Percentiles rank a stretch among this genome's conserved stretches.
Conservation (phyloP, 2,888 invertebrate species). For the Chloroclystis v-ata region DNA sequence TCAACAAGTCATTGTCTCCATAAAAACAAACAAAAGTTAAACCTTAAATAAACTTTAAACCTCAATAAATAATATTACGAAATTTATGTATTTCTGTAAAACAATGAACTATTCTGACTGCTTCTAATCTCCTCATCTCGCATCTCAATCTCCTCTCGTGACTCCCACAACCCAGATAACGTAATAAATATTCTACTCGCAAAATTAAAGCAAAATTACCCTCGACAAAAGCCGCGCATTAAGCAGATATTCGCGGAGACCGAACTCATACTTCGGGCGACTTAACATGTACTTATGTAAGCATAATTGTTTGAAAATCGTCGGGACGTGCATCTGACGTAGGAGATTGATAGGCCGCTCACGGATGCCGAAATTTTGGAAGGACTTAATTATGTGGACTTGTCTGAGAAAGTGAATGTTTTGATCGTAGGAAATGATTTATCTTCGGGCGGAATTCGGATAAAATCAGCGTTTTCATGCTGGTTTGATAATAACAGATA, state of each 20-base stretch:
- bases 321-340: conserved; percentile 62
- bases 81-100: too few species aligned
- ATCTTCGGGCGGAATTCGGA: too few species aligned
- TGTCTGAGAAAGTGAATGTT: background rate
- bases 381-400: conserved; percentile 13
- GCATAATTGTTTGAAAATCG: conserved; percentile 68
- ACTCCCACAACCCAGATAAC: background rate
- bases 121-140: too few species aligned
- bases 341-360: conserved; percentile 60
- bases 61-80: too few species aligned
- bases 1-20: too few species aligned
- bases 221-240: conserved; percentile 23
- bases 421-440: too few species aligned
- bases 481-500: too few species aligned
- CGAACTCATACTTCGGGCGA: conserved; percentile 36
- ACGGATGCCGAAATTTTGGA: conserved; percentile 39
- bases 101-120: too few species aligned
- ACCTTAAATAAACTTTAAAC: too few species aligned
- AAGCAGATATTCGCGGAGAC: conserved; percentile 24
- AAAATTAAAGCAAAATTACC: conserved; percentile 20
- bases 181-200: conserved; percentile 15
- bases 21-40: too few species aligned
- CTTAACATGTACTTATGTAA: conserved; percentile 64
- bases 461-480: too few species aligned
- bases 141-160: conserved; percentile 1